A percentile compares a stretch with the other conserved stretches of the same genome.
Evolutionary conservation across 1,140 invertebrate genomes (phyloP).

Genomic region (Eriosoma lanigerum): DNA sequence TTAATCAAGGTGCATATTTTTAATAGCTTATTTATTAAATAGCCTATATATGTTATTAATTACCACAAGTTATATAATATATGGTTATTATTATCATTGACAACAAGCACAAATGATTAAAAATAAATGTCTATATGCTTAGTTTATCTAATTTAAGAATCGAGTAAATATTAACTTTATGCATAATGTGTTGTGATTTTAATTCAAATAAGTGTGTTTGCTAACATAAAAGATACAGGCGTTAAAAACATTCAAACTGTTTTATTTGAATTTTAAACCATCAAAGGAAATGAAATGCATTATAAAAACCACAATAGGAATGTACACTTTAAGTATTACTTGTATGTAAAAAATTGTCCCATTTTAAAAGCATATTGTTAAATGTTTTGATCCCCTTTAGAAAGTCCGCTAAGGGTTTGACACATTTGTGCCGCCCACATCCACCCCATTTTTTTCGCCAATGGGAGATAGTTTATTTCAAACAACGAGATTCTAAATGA

Average conservation of each 20-base stretch:
- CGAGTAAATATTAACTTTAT: neutral
- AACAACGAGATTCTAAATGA: constrained; percentile 34
- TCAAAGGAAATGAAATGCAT: constrained; percentile 41
- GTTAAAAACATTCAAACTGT: neutral
- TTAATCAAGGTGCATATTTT: too few species aligned
- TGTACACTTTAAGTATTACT: constrained; percentile 38
- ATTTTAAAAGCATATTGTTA: constrained; percentile 50
- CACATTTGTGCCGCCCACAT: constrained; percentile 49
- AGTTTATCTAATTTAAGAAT: neutral
- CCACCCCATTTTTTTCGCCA: constrained; percentile 49
- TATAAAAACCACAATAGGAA: constrained; percentile 49
- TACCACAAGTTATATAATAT: too few species aligned
- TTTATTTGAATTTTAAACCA: constrained; percentile 1
- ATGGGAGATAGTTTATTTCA: constrained; percentile 39
- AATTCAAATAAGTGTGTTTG: constrained; percentile 30
- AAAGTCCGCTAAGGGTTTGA: constrained; percentile 36
- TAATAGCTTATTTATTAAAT: too few species aligned
- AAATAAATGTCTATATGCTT: too few species aligned
- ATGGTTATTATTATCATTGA: too few species aligned
- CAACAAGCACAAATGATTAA: too few species aligned
- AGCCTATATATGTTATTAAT: too few species aligned
- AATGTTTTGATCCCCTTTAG: constrained; percentile 44
- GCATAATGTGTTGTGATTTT: constrained; percentile 15
- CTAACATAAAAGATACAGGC: neutral
- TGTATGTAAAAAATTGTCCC: neutral